phyloP scores from a whole-genome alignment of 2,888 invertebrate species.

The Parnassius smintheus region DNA sequence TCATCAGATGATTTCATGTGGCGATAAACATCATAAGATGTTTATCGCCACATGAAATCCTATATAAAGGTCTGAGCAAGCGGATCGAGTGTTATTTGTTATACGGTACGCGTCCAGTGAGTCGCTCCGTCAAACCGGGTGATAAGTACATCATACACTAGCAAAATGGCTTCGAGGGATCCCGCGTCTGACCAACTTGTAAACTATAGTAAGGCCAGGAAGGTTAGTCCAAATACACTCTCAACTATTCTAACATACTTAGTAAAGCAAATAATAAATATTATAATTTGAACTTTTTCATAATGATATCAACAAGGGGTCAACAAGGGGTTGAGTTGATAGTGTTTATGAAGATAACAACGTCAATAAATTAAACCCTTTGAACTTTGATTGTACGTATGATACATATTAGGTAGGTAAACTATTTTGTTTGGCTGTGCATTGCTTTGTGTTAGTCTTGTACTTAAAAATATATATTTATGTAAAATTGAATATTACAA shows the following conservation, averaged over 20 bases:
- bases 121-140: conserved; percentile 46
- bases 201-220: conserved; percentile 80
- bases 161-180: conserved; percentile 77
- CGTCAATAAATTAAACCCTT: neutral
- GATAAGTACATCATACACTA: neutral
- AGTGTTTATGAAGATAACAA: neutral
- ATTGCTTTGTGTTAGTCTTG: too few species aligned
- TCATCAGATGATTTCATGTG: too few species aligned
- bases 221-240: conserved; percentile 65
- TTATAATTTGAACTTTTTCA: neutral
- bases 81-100: conserved; percentile 50
- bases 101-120: conserved; percentile 57
- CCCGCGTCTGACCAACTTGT: conserved; percentile 83
- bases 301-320: neutral
- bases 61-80: conserved; percentile 19
- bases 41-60: conserved; percentile 47
- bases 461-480: too few species aligned
- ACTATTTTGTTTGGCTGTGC: too few species aligned
- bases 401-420: neutral
- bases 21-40: too few species aligned
- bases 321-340: neutral
- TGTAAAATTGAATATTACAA: too few species aligned
- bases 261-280: too few species aligned
- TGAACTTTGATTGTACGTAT: conserved; percentile 20
- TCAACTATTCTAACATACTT: neutral